Conservation (phyloP, 2,797 vertebrate species). For the Arremon aurantiirostris region DNA sequence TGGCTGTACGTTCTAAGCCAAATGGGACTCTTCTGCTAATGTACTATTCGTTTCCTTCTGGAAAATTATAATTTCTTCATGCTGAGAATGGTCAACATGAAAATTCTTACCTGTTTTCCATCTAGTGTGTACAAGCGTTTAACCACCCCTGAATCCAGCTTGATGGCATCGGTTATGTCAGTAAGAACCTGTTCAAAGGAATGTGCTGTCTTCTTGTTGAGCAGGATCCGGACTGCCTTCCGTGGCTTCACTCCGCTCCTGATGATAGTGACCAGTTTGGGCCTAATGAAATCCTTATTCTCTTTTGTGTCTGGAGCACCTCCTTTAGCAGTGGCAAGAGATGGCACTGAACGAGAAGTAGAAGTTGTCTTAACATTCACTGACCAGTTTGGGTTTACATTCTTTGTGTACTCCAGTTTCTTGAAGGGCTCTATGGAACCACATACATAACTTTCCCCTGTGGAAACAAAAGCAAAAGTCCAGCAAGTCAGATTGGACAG, state of each 20-base stretch:
- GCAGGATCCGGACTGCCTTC: slow-evolving; percentile 91
- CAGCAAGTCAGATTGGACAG: neutral
- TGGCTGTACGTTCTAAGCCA: neutral
- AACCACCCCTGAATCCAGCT: slow-evolving; percentile 93
- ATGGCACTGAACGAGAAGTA: slow-evolving; percentile 78
- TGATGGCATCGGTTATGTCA: slow-evolving; percentile 96
- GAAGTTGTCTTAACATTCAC: slow-evolving; percentile 85
- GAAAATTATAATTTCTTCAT: neutral
- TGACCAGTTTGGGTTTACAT: slow-evolving; percentile 97
- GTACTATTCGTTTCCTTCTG: neutral
- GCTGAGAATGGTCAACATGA: neutral
- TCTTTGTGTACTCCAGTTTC: slow-evolving; percentile 95
- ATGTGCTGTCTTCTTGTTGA: slow-evolving; percentile 98
- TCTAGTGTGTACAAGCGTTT: slow-evolving; percentile 93
- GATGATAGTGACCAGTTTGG: slow-evolving; percentile 96
- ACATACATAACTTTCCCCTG: slow-evolving; percentile 96
- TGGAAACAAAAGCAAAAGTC: neutral
- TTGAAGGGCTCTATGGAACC: slow-evolving; percentile 96
- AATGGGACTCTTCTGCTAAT: neutral
- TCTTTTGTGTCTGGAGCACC: slow-evolving; percentile 82
- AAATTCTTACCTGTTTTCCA: slow-evolving; percentile 88
- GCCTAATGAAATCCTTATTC: slow-evolving; percentile 92
- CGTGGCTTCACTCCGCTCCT: slow-evolving; percentile 96
- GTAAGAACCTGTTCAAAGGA: slow-evolving; percentile 97
- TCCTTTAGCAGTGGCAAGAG: slow-evolving; percentile 84